phyloP scores from a whole-genome alignment of 2,888 invertebrate genomes.

The Netelia fuscicornis region DNA sequence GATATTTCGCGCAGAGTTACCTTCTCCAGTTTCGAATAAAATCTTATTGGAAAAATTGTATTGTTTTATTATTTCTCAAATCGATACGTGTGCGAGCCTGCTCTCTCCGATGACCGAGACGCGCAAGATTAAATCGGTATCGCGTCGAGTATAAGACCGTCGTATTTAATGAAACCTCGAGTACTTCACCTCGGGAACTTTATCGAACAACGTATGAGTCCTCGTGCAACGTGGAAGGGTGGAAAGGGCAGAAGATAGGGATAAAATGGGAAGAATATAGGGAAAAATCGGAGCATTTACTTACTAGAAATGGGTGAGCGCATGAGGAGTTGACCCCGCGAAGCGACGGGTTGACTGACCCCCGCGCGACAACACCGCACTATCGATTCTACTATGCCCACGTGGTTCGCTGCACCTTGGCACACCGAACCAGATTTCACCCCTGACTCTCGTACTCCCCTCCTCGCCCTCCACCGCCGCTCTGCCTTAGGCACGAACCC shows the following conservation, averaged over 20 bases:
- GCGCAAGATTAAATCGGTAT: too few species aligned
- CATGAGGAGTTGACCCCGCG: slow-evolving; percentile 80
- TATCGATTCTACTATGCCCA: slow-evolving; percentile 81
- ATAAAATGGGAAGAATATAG: not conserved
- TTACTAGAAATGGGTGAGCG: slow-evolving; percentile 69
- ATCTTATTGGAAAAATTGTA: too few species aligned
- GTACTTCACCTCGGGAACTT: too few species aligned
- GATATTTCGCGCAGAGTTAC: too few species aligned
- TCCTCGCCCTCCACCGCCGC: slow-evolving; percentile 43
- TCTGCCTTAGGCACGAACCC: slow-evolving; percentile 38
- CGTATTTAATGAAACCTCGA: too few species aligned
- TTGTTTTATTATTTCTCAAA: too few species aligned
- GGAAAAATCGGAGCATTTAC: slow-evolving; percentile 50
- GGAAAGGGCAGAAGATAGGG: not conserved
- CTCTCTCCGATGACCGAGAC: too few species aligned
- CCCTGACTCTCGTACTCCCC: slow-evolving; percentile 60
- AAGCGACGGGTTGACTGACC: slow-evolving; percentile 81
- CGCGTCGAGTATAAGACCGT: too few species aligned
- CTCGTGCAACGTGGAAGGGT: not conserved
- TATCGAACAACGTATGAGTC: not conserved
- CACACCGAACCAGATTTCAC: slow-evolving; percentile 77
- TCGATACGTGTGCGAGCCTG: too few species aligned
- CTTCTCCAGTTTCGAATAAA: too few species aligned
- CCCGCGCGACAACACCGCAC: slow-evolving; percentile 83
- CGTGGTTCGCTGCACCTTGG: slow-evolving; percentile 82